These are phyloP conservation scores for Cygnus atratus DNA, from an alignment of 2,113 vertebrate species.

Conservation along the genomic window DNA sequence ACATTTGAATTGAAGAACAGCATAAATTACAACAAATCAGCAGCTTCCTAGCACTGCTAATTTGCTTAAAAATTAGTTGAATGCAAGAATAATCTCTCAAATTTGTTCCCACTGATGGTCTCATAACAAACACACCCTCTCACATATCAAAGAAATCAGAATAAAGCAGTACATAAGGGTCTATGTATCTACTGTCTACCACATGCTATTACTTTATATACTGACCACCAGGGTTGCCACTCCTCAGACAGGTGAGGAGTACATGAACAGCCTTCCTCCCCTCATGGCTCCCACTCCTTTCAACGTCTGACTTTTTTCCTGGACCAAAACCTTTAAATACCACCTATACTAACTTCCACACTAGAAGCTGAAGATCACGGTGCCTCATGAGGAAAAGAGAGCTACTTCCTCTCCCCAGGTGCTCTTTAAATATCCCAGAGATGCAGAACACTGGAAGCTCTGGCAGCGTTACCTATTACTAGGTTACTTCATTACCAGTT, in stretches of 20 bases:
- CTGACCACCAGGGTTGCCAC: neutral
- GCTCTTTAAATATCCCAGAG: neutral
- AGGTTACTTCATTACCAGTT: neutral
- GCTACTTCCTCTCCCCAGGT: neutral
- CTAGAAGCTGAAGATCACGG: neutral
- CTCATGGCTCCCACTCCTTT: neutral
- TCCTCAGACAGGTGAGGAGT: neutral
- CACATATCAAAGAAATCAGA: neutral
- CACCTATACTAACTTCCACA: neutral
- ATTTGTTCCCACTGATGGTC: neutral
- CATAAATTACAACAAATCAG: neutral
- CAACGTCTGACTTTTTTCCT: neutral
- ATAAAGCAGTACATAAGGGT: neutral
- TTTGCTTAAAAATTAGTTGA: neutral
- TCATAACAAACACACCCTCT: neutral
- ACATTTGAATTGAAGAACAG: neutral
- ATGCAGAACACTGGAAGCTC: neutral
- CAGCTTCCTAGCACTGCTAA: neutral
- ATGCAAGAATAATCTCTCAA: neutral
- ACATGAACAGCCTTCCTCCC: neutral
- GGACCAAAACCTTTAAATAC: neutral
- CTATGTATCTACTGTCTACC: neutral
- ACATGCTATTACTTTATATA: neutral
- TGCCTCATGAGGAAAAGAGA: fast-evolving
- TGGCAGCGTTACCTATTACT: neutral